Base-by-base conservation (phyloP, 2,113 vertebrate genomes). In the Agelaius tricolor region DNA sequence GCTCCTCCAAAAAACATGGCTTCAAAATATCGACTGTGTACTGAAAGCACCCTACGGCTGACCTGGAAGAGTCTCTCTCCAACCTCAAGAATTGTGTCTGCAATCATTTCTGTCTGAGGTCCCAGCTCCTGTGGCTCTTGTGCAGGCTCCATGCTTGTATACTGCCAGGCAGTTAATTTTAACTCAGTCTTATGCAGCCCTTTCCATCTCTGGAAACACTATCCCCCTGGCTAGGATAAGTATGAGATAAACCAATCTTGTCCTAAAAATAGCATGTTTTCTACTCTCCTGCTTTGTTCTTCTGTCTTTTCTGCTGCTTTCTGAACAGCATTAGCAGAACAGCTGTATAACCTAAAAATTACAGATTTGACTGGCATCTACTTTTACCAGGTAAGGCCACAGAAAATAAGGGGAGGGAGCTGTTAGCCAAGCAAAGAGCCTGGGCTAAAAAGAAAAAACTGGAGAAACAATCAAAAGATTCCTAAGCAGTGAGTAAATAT, bases 1-100 rank as follows among this genome's bases (percentile, higher is more conserved):
- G 98, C 97, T 15, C 98, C 96, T 10, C 99, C 98, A 65, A 98
- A 99, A 93, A 99, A 99, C 96, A 99, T 97, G 75, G 98, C 98
- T 90, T 97, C 95, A 46, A 99, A 99, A 63, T 99, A 99, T 3
- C 96, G 97, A 73, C 98, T 99, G 87, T 98, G 97, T 6, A 85
- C 24, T 5, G 99, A 98, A 41, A 99, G 97, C 1, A 21, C 78
- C 43, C 94, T 92, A 15, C 98, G 98, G 93, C 98, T 98, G 74
- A 99, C 98, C 61, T 97, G 97, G 59, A 99, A 99, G 23, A 80
- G 92, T 67, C 98, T 98, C 46, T 93, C 94, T 43, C 98, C 98
- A 5, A 99, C 98, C 39, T 97, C 97, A 19, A 99, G 98, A n/a
- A 98, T 30, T 0, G 92, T 88, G 63, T 98, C 97, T 33, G 94